A percentile compares a stretch with the other conserved stretches of the same genome.
Conservation (phyloP, 1,140 invertebrate species). For the Cydia splendana region DNA sequence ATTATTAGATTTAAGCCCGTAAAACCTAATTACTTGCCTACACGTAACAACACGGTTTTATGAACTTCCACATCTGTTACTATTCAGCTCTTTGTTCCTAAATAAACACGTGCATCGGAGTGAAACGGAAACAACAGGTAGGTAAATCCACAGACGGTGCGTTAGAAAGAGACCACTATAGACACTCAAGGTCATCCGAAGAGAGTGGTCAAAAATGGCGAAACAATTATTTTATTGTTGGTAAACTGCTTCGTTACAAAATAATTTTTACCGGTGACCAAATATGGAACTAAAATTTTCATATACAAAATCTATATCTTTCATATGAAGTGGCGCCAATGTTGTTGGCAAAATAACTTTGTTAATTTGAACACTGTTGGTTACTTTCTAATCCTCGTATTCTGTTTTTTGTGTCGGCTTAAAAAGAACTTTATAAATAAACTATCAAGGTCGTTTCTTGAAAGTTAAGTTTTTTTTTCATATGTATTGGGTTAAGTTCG, state of each 20-base stretch:
- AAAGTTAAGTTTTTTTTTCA: neutral
- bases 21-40: neutral
- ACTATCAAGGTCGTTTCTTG: neutral
- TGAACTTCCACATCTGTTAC: slow-evolving; percentile 18
- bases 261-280: neutral
- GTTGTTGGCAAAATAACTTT: neutral
- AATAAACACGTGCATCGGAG: slow-evolving; percentile 61
- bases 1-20: too few relatives aligned
- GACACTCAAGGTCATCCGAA: slow-evolving; percentile 62
- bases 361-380: neutral
- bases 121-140: slow-evolving; percentile 58
- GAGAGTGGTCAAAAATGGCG: slow-evolving; percentile 66
- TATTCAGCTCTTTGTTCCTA: slow-evolving; percentile 50
- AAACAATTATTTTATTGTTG: slow-evolving; percentile 60
- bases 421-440: slow-evolving; percentile 5
- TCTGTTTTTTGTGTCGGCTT: slow-evolving; percentile 1
- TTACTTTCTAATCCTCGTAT: slow-evolving; percentile 10
- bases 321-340: neutral
- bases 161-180: slow-evolving; percentile 54
- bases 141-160: slow-evolving; percentile 41
- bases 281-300: neutral
- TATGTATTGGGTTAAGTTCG: neutral
- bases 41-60: neutral
- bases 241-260: slow-evolving; percentile 37
- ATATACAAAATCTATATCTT: neutral